Base-by-base conservation (phyloP, 2,797 vertebrate species). In the Cynodonichthys magdalenae region DNA sequence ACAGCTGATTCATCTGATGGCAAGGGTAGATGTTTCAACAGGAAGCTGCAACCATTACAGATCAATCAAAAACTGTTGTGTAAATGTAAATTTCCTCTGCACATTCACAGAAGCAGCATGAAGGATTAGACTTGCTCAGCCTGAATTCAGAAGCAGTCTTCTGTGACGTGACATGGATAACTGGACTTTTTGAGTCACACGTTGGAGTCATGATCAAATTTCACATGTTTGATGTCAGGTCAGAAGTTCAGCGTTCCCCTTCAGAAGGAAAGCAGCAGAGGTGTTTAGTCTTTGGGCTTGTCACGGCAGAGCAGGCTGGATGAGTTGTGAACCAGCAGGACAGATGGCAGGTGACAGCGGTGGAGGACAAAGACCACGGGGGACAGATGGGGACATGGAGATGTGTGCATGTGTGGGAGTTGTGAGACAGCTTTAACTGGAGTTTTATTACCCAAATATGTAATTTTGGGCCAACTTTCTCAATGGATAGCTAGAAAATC, bases 311-410 rank as follows among this genome's bases (percentile, higher is more conserved):
- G 45, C 39, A 18, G 17, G 47, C 39, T 74, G 75, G 66, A 72
- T 73, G 75, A 82, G 66, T 77, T 58, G 47, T 66, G 75, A 74
- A 66, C 69, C 14, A 14, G 63, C 59, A 57, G 18, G 59, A 66
- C 87, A 87, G 82, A 88, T 87, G 80, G 77, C 59, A 73, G 82
- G 69, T 84, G 75, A 81, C 10, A n/a, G 34, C 47, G 64, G 44
- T 44, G 67, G 28, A 62, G 66, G 77, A 75, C 54, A 17, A 53
- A 14, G 56, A 69, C 66, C 72, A 60, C 61, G 19, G 68, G 76
- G 69, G 71, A 69, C 50, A 63, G 27, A 68, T 36, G 14, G 24
- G 66, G 55, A 57, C 15, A 63, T 49, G 15, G 24, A 39, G 14
- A 2, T 58, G 34, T 59, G 52, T 72, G 28, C 63, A 31, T 42